These are phyloP conservation scores for Dendrocopos noguchii DNA, from an alignment of 2,113 vertebrate genomes.

Conservation along the genomic window DNA sequence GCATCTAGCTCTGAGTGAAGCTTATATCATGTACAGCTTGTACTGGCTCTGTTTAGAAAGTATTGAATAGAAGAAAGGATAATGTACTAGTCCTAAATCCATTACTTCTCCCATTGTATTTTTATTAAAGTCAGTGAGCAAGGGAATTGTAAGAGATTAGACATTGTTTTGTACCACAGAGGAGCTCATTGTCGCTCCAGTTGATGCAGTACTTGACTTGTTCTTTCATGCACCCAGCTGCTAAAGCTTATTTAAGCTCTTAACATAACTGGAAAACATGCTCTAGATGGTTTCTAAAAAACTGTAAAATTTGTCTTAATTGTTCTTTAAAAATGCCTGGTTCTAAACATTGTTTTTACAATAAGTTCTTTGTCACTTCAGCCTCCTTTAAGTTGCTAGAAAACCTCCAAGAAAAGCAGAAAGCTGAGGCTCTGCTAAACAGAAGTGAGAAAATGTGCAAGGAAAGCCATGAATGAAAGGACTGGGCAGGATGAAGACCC, in stretches of 20 bases:
- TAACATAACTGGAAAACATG: not conserved
- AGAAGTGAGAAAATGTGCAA: not conserved
- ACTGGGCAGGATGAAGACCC: fast-evolving
- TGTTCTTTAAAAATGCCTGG: not conserved
- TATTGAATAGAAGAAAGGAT: not conserved
- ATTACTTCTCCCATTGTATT: constrained; percentile 42
- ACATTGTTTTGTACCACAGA: constrained; percentile 27
- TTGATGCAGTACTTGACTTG: constrained; percentile 17
- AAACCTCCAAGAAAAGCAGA: not conserved
- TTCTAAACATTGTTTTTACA: not conserved
- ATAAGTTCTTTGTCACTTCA: not conserved
- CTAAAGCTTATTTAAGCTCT: constrained; percentile 15
- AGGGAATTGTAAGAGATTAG: constrained; percentile 56
- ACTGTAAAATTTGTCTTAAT: not conserved
- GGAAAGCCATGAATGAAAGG: not conserved
- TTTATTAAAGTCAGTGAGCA: constrained; percentile 48
- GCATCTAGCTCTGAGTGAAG: not conserved
- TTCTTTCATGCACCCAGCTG: not conserved
- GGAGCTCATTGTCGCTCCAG: not conserved
- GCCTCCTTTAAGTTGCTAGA: fast-evolving
- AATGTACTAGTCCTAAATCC: constrained; percentile 43
- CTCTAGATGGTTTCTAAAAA: not conserved
- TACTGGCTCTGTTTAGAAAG: constrained; percentile 3
- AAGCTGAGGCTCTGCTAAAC: not conserved
- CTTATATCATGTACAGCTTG: not conserved